Evolutionary conservation across 2,797 vertebrate genomes (phyloP).

Genomic region (Potorous gilbertii): DNA sequence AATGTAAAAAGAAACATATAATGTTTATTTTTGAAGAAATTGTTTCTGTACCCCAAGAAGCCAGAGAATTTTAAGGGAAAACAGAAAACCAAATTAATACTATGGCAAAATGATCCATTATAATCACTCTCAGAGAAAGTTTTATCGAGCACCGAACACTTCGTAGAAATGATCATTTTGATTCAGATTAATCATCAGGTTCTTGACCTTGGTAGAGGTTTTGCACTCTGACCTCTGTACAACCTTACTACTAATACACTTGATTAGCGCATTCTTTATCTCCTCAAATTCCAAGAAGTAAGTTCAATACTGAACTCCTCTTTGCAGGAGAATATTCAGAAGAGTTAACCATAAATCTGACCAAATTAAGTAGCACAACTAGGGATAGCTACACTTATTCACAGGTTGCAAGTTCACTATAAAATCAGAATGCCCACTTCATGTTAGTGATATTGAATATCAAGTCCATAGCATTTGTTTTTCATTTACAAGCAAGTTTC

Average conservation of each 20-base stretch:
- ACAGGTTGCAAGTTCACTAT: slow-evolving; percentile 11
- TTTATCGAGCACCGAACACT: slow-evolving; percentile 49
- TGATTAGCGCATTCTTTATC: slow-evolving; percentile 52
- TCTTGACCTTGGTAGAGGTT: slow-evolving; percentile 64
- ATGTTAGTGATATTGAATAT: slow-evolving; percentile 32
- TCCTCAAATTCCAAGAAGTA: slow-evolving; percentile 13
- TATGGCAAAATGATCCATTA: slow-evolving; percentile 46
- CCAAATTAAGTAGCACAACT: slow-evolving; percentile 34
- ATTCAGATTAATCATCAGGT: slow-evolving; percentile 57
- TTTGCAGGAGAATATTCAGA: slow-evolving; percentile 46
- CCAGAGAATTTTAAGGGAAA: slow-evolving; percentile 53
- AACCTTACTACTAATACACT: slow-evolving; percentile 10
- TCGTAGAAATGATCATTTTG: slow-evolving; percentile 58
- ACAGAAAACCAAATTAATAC: background rate
- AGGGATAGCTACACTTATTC: slow-evolving; percentile 34
- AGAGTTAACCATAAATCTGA: slow-evolving; percentile 27
- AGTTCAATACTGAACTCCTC: slow-evolving; percentile 37
- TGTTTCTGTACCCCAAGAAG: background rate
- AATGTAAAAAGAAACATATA: slow-evolving; percentile 47
- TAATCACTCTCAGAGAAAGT: slow-evolving; percentile 42
- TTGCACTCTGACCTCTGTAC: slow-evolving; percentile 58
- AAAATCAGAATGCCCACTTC: slow-evolving; percentile 19
- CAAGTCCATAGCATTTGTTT: background rate
- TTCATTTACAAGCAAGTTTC: background rate
- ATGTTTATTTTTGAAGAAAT: slow-evolving; percentile 39